phyloP scores from a whole-genome alignment of 2,797 vertebrate genomes.

The Intellagama lesueurii region DNA sequence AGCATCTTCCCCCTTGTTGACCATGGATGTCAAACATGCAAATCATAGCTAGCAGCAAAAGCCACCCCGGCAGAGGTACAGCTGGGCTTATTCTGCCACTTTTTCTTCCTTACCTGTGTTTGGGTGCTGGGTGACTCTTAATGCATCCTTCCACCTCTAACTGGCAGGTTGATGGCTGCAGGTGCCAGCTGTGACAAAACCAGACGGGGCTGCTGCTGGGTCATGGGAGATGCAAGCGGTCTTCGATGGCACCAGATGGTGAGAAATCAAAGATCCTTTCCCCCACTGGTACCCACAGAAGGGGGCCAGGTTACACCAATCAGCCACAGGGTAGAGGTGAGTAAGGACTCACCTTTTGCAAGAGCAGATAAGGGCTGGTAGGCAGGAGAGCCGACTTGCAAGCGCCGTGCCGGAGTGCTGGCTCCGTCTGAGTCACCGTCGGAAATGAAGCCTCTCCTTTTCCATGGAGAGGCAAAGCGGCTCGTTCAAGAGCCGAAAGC shows the following conservation, averaged over 20 bases:
- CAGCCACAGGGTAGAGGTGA: no score
- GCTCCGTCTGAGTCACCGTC: slow-evolving; percentile 20
- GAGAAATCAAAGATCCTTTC: accelerated
- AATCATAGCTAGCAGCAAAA: not conserved
- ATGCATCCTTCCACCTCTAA: not conserved
- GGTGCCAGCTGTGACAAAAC: not conserved
- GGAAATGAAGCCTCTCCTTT: not conserved
- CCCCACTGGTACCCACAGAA: not conserved
- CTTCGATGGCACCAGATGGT: not conserved
- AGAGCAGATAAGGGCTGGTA: not conserved
- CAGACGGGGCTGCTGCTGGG: not conserved
- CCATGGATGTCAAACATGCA: no score
- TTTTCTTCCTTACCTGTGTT: slow-evolving; percentile 17
- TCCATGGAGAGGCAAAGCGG: not conserved
- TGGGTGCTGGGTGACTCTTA: not conserved
- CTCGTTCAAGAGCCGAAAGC: not conserved
- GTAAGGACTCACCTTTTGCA: not conserved
- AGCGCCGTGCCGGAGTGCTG: not conserved
- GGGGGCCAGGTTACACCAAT: accelerated
- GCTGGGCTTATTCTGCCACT: not conserved
- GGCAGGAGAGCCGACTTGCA: no score
- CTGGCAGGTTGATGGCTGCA: no score
- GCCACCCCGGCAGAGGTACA: not conserved
- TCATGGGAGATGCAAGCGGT: not conserved
- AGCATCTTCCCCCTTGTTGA: not conserved